phyloP scores from a whole-genome alignment of 2,797 vertebrate genomes.

The Gymnothorax javanicus region DNA sequence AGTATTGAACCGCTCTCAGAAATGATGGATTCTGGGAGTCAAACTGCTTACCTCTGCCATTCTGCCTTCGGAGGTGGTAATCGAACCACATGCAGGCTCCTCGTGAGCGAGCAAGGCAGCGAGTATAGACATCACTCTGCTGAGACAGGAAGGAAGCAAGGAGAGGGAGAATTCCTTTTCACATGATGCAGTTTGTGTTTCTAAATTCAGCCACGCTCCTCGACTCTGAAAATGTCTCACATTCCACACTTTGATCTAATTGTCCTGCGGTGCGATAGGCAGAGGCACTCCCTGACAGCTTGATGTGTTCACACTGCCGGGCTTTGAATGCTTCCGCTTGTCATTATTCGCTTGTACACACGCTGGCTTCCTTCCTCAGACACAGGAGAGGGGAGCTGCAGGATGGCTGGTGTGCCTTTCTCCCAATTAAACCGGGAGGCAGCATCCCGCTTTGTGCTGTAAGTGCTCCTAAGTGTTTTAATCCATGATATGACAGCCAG shows the following conservation, averaged over 20 bases:
- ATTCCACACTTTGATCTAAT: conserved; percentile 15
- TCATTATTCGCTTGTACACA: background rate
- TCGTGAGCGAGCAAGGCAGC: background rate
- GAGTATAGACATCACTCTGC: conserved; percentile 16
- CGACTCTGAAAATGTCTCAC: conserved; percentile 16
- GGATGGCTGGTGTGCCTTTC: conserved; percentile 54
- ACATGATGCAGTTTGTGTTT: background rate
- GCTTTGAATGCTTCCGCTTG: conserved; percentile 4
- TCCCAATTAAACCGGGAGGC: conserved; percentile 52
- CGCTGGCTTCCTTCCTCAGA: conserved; percentile 4
- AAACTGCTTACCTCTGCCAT: conserved; percentile 48
- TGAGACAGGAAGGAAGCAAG: conserved; percentile 16
- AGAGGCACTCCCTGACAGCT: conserved; percentile 20
- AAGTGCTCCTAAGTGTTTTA: conserved; percentile 59
- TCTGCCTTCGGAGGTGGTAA: conserved; percentile 31
- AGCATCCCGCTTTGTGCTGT: conserved; percentile 58
- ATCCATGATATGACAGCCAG: conserved; percentile 56
- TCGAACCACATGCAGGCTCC: conserved; percentile 18
- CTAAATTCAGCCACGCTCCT: background rate
- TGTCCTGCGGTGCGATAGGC: background rate
- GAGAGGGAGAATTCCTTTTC: background rate
- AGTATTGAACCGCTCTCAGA: conserved; percentile 66
- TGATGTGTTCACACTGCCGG: conserved; percentile 8
- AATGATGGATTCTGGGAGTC: conserved; percentile 60
- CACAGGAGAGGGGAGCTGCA: conserved; percentile 50